Conservation (phyloP, 2,797 vertebrate species). For the Hippopotamyrus pictus region DNA sequence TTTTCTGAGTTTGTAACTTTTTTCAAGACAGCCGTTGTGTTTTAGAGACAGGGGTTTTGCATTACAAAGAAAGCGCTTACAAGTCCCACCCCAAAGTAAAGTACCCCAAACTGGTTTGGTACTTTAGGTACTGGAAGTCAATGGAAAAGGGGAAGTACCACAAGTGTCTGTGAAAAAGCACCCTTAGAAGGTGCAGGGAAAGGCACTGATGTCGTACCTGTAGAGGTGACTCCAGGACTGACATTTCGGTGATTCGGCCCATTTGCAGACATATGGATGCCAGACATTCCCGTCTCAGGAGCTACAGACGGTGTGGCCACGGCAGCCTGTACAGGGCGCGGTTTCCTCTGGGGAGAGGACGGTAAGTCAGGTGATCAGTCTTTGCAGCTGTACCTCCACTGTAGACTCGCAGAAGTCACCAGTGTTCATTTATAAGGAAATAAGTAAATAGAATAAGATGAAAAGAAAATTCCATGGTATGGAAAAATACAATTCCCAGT, state of each 20-base stretch:
- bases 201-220: slow-evolving; percentile 63
- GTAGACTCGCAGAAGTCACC: neutral
- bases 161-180: neutral
- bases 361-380: neutral
- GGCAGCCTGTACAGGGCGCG: slow-evolving; percentile 52
- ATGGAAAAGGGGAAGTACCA: neutral
- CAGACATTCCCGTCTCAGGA: slow-evolving; percentile 53
- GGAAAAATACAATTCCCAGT: neutral
- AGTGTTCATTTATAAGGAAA: neutral
- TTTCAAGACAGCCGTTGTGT: neutral
- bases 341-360: slow-evolving; percentile 61
- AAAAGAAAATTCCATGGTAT: neutral
- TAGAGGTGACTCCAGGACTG: slow-evolving; percentile 80
- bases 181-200: neutral
- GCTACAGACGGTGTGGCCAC: slow-evolving; percentile 49
- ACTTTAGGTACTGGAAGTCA: neutral
- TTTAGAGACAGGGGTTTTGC: neutral
- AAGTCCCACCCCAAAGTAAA: neutral
- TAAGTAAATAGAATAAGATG: neutral
- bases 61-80: neutral
- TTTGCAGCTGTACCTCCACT: neutral
- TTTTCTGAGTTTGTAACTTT: neutral
- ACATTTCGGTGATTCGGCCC: slow-evolving; percentile 50
- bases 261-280: slow-evolving; percentile 58
- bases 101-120: neutral